Evolutionary conservation across 2,113 vertebrate species (phyloP), one percentile per base, ranked within the genome.

Genomic region (Bombycilla garrulus): DNA sequence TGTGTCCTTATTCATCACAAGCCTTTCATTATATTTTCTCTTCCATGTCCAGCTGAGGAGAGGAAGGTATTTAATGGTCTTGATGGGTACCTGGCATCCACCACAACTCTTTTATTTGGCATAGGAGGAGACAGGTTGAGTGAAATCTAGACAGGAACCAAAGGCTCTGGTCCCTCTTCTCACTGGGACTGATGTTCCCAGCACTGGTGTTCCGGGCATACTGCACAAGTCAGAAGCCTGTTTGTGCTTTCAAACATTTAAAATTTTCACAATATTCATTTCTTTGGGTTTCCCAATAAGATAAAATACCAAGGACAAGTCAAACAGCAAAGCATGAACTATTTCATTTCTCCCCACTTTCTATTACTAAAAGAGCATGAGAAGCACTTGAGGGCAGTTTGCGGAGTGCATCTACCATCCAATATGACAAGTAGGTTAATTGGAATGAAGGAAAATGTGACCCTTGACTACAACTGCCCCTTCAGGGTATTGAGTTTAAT

Each of bases 381-480:
- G 96, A 96, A 97, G 62, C 93, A 92, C 87, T 97, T 91, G 67
- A 91, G 94, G 95, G 88, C 83, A 95, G 76, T 93, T 85, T 97
- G 92, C 11, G 47, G 82, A 93, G 92, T 83, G 84, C 90, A 83
- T 95, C 93, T 92, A 95, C 90, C 91, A 96, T 94, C 82, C 90
- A 92, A 81, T 92, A 93, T 97, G 97, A 97, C 95, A 96, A 97
- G 90, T 93, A 96, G 94, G 93, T 97, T 96, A 97, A 97, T 96
- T 97, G 95, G 85, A 97, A 96, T 90, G 97, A 96, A 97, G 74
- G 94, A 93, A 96, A 97, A 96, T 96, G 94, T 96, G 95, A 97
- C 93, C 92, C 94, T 97, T 94, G 84, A 94, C 92, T 96, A 91
- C 88, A 90, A 88, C 81, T 95, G 94, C 90, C 94, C 94, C 96